Evolutionary conservation across 2,113 vertebrate genomes (phyloP).

Genomic region (Prolemur simus): DNA sequence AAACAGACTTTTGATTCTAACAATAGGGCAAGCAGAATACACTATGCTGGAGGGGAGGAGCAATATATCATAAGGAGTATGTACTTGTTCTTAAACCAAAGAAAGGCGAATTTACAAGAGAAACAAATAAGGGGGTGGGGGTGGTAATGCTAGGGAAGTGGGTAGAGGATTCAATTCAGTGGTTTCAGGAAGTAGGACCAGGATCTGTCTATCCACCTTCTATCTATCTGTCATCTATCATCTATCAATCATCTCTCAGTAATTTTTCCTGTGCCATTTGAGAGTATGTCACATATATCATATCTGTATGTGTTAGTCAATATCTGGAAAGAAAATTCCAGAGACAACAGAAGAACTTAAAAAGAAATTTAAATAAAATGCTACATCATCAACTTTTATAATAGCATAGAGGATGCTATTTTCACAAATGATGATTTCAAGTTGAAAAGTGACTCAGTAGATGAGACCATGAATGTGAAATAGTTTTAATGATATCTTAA

Average conservation of each 20-base stretch:
- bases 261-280: not conserved
- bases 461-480: not conserved
- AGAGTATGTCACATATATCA: not conserved
- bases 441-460: not conserved
- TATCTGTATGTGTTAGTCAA: not conserved
- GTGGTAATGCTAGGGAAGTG: not conserved
- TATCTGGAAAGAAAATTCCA: not conserved
- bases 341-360: not conserved
- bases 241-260: not conserved
- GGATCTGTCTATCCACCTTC: not conserved
- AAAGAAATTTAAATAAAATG: not conserved
- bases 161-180: not conserved
- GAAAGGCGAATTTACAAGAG: not conserved
- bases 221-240: not conserved
- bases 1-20: not conserved
- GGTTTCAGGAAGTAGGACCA: not conserved
- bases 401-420: not conserved
- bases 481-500: not conserved
- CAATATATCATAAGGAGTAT: not conserved
- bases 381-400: not conserved
- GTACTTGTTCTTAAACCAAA: not conserved
- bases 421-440: not conserved
- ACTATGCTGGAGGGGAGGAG: not conserved
- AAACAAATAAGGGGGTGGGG: not conserved
- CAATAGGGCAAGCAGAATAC: not conserved